Conservation (phyloP, 2,113 vertebrate species). For the Macrotis lagotis region DNA sequence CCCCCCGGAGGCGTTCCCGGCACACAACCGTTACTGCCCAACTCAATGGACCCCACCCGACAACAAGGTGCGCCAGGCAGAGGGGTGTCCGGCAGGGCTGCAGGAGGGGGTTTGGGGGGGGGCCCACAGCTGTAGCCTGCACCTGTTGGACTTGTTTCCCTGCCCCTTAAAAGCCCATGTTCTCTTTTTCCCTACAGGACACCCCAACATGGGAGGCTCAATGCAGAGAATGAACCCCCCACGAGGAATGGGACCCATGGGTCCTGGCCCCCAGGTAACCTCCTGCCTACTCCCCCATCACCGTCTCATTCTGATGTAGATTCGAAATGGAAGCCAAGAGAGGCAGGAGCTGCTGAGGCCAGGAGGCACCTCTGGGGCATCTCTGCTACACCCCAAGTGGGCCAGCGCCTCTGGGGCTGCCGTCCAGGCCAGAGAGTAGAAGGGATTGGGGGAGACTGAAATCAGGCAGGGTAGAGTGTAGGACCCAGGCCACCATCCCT, state of each 20-base stretch:
- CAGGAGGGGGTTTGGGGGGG: accelerated
- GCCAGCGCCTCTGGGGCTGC: not conserved
- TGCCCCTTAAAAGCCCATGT: not conserved
- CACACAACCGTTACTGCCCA: slow-evolving; percentile 97
- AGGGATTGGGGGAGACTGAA: too few relatives aligned
- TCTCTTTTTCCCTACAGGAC: slow-evolving; percentile 82
- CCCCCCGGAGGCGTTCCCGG: slow-evolving; percentile 96
- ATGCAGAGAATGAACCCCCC: slow-evolving; percentile 99
- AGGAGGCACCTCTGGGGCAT: too few relatives aligned
- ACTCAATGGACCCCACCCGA: slow-evolving; percentile 96
- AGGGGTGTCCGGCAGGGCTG: not conserved
- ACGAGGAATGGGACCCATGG: slow-evolving; percentile 98
- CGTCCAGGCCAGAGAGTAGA: not conserved
- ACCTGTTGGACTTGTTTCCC: accelerated
- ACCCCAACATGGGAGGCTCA: slow-evolving; percentile 95
- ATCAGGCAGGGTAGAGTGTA: too few relatives aligned
- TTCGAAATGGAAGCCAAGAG: not conserved
- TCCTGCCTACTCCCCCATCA: not conserved
- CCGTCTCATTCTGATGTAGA: not conserved
- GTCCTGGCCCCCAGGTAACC: slow-evolving; percentile 95
- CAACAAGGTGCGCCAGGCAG: slow-evolving; percentile 90
- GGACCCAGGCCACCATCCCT: too few relatives aligned
- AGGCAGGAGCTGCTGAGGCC: too few relatives aligned
- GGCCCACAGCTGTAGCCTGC: accelerated
- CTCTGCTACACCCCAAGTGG: too few relatives aligned